Conservation (phyloP, 2,888 invertebrate genomes). For the Stenodera caucasica region DNA sequence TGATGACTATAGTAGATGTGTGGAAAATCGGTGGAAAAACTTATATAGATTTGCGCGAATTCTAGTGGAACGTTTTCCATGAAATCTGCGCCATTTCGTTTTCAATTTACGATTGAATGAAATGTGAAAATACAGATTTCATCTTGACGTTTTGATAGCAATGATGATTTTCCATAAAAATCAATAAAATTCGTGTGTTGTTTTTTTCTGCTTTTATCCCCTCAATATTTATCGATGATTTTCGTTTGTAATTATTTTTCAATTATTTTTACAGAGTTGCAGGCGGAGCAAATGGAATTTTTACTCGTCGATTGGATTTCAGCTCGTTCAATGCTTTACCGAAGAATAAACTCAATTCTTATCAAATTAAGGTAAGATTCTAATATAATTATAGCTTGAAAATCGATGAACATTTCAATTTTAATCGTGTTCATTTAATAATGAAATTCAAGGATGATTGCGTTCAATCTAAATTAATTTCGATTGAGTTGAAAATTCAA, state of each 20-base stretch:
- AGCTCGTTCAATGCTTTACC: constrained; percentile 93
- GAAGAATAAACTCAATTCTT: constrained; percentile 95
- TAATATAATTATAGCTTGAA: too few relatives aligned
- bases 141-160: constrained; percentile 38
- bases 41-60: too few relatives aligned
- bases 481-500: neutral
- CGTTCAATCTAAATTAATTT: neutral
- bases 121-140: constrained; percentile 35
- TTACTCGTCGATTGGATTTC: constrained; percentile 90
- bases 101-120: constrained; percentile 29
- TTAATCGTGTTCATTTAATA: too few relatives aligned
- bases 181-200: neutral
- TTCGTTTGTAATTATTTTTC: constrained; percentile 24
- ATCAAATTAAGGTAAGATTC: constrained; percentile 92
- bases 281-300: constrained; percentile 89
- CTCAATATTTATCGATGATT: too few relatives aligned
- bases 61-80: neutral
- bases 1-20: neutral
- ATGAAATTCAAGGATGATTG: neutral
- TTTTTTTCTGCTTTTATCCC: too few relatives aligned
- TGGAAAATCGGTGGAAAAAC: too few relatives aligned
- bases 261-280: constrained; percentile 76
- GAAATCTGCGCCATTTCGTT: constrained; percentile 20
- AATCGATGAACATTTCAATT: too few relatives aligned
- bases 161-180: too few relatives aligned